Evolutionary conservation across 2,888 invertebrate genomes (phyloP), one percentile per base, ranked within the genome.

Genomic region (Athripsodes cinereus): DNA sequence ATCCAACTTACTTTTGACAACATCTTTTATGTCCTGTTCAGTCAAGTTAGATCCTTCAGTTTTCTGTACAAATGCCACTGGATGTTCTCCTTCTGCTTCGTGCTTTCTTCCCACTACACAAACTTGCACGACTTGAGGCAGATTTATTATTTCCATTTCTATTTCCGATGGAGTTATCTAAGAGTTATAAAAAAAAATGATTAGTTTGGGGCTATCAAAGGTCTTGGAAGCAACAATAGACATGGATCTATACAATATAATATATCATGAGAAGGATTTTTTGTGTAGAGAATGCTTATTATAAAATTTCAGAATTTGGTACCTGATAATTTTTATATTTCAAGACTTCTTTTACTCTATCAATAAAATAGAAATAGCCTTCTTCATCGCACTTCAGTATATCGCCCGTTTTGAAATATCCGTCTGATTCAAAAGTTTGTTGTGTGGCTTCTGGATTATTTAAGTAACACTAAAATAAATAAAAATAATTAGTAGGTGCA

Each of bases 321-420:
- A 73, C 65, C 2, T 71, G 72, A 55, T 66, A 52, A 5, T 68
- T 69, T 47, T 66, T 62, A 16, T 67, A 69, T 61, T 71, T 72
- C 8, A 73, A 66, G 10, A 71, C 31, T 26, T 70, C 70, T 49
- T 71, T 70, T 1, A 71, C 31, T 57, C 72, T 64, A 21, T 71
- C 72, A 0, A 69, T 48, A 22, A 70, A 64, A 13, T 66, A 71
- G 1, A 71, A 10, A 40, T 70, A 65, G 0, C 68, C 69, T 1
- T 67, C 64, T 3, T 69, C 67, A 22, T 69, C 67, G 26, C 66
- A 67, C 48, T 69, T 69, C 10, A 64, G 67, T 2, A 71, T 57
- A 59, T 73, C 73, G 8, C 72, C 72, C 0, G 70, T 65, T n/a
- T 68, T 70, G 18, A 69, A n/a, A 70, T 69, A 73, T 2, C 69